Percentiles rank a stretch among this genome's conserved stretches.
These are phyloP conservation scores for Calcarius lapponicus DNA, from an alignment of 2,797 vertebrate species.

Conservation along the genomic window DNA sequence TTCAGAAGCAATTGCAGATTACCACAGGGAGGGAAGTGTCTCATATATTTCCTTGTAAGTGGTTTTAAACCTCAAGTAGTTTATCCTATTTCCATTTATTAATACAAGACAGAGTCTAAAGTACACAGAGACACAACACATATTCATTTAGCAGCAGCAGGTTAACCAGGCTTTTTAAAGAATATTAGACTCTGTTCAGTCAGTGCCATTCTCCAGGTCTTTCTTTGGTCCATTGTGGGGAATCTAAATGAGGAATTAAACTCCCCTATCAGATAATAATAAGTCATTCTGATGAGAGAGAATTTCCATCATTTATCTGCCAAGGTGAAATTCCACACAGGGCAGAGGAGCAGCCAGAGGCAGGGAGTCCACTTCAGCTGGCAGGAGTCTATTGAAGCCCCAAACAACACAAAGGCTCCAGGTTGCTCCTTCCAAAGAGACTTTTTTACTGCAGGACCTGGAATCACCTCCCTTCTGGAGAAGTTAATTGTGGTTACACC, in stretches of 20 bases:
- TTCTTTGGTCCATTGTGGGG: neutral
- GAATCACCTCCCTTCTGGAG: slow-evolving; percentile 28
- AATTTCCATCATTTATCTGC: slow-evolving; percentile 25
- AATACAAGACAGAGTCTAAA: neutral
- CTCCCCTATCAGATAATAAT: neutral
- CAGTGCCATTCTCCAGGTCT: neutral
- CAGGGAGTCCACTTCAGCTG: neutral
- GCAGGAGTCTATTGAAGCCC: neutral
- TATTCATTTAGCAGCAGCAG: neutral
- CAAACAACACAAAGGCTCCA: neutral
- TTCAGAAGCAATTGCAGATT: neutral
- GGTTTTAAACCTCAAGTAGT: neutral
- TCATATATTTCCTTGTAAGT: neutral
- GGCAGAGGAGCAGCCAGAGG: neutral
- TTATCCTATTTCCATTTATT: slow-evolving; percentile 28
- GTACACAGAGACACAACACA: neutral
- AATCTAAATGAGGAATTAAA: neutral
- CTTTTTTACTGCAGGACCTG: neutral
- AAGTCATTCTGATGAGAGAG: neutral
- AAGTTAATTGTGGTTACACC: slow-evolving; percentile 68
- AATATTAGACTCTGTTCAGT: slow-evolving; percentile 21
- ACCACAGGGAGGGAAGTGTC: neutral
- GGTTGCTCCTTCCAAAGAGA: neutral
- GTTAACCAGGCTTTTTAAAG: slow-evolving; percentile 24
- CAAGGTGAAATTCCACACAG: neutral